Evolutionary conservation across 37 sponge, comb jelly and placozoan species (phyloP).

Genomic region (Trichoplax adhaerens): DNA sequence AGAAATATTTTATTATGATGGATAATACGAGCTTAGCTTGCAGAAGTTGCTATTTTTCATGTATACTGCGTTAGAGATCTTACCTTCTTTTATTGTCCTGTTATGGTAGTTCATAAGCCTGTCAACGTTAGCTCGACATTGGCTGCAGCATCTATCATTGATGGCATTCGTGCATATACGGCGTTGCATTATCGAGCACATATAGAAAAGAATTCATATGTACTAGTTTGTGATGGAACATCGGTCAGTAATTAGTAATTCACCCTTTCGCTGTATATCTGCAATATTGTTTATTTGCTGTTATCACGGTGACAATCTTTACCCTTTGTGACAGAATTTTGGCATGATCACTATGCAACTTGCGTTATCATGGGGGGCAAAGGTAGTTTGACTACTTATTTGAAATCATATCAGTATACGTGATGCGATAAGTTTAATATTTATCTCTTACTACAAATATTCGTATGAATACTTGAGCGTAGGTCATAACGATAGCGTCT

Average conservation of each 20-base stretch:
- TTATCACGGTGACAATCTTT: not conserved
- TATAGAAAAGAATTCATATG: not conserved
- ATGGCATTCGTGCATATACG: conserved; percentile 42
- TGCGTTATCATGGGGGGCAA: conserved; percentile 23
- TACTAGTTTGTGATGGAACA: conserved; percentile 9
- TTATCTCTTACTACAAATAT: too few relatives aligned
- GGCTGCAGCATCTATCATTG: conserved; percentile 32
- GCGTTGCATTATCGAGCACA: conserved; percentile 10
- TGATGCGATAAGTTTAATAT: too few relatives aligned
- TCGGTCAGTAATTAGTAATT: conserved; percentile 6
- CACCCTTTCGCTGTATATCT: not conserved
- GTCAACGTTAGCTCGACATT: conserved; percentile 16
- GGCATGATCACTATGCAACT: conserved; percentile 34
- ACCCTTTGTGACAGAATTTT: conserved; percentile 9
- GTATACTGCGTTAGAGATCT: not conserved
- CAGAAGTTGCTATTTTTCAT: too few relatives aligned
- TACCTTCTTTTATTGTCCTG: not conserved
- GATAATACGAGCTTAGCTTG: too few relatives aligned
- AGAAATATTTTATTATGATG: too few relatives aligned
- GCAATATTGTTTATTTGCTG: too few relatives aligned
- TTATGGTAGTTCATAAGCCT: conserved; percentile 31
- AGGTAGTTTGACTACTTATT: conserved; percentile 12
- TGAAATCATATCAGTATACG: too few relatives aligned
- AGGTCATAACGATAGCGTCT: conserved; percentile 55
- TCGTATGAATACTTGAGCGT: not conserved